Evolutionary conservation across 1,140 invertebrate species (phyloP).

Genomic region (Drosophila obscura): DNA sequence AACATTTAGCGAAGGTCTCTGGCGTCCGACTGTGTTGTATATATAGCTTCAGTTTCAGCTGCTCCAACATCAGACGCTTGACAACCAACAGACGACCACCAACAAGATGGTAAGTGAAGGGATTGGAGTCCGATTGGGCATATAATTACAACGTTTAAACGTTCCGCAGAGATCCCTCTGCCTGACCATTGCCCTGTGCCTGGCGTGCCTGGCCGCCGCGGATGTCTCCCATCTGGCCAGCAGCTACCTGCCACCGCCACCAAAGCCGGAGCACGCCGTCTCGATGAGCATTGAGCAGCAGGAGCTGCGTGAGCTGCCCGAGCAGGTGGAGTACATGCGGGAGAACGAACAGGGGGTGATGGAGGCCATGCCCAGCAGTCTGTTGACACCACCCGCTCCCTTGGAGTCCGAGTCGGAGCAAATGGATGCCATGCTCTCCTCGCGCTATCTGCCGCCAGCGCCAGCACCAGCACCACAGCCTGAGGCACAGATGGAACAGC

Average conservation of each 20-base stretch:
- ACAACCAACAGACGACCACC: constrained; percentile 55
- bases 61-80: constrained; percentile 51
- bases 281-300: constrained; percentile 75
- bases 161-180: constrained; percentile 49
- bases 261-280: constrained; percentile 55
- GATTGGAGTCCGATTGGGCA: background rate
- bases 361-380: constrained; percentile 61
- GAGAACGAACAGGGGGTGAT: constrained; percentile 47
- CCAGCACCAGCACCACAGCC: constrained; percentile 28
- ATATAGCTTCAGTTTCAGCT: constrained; percentile 47
- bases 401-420: constrained; percentile 26
- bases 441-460: constrained; percentile 57
- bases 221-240: constrained; percentile 76
- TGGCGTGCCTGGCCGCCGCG: constrained; percentile 60
- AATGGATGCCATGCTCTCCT: constrained; percentile 39
- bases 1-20: constrained; percentile 50
- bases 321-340: constrained; percentile 73
- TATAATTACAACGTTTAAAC: background rate
- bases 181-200: constrained; percentile 45
- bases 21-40: constrained; percentile 23
- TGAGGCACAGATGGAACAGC: constrained; percentile 18
- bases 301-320: constrained; percentile 70
- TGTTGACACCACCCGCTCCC: constrained; percentile 56
- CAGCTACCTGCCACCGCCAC: constrained; percentile 65
- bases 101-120: constrained; percentile 65